Conservation (phyloP, 2,113 vertebrate species). For the Anthoscopus minutus region DNA sequence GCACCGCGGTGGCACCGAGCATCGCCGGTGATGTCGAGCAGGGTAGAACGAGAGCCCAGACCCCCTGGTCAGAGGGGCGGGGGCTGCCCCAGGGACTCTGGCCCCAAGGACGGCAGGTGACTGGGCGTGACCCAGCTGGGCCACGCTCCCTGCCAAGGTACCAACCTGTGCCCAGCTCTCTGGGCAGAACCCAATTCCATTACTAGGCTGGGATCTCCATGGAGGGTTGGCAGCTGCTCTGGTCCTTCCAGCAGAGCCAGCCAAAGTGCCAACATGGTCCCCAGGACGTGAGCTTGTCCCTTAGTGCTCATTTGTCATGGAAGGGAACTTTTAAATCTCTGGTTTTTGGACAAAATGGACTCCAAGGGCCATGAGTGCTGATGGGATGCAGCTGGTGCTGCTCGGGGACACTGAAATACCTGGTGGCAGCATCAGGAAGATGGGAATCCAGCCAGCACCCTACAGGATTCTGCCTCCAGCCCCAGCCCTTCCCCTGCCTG, state of each 20-base stretch:
- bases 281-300: neutral
- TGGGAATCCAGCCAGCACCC: accelerated
- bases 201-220: accelerated
- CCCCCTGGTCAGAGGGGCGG: accelerated
- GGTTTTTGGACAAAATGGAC: neutral
- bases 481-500: accelerated
- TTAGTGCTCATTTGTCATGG: accelerated
- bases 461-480: neutral
- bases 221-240: accelerated
- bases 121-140: accelerated
- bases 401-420: neutral
- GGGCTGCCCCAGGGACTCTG: neutral
- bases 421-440: neutral
- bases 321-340: neutral
- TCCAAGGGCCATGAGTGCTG: accelerated
- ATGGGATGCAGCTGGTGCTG: neutral
- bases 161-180: accelerated
- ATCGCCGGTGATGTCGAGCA: accelerated
- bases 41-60: neutral
- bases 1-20: neutral
- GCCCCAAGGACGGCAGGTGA: neutral
- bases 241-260: neutral
- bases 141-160: accelerated
- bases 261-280: neutral
- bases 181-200: accelerated